Percentiles rank a stretch among this genome's conserved stretches.
These are phyloP conservation scores for Thripadectes ignobilis DNA, from an alignment of 2,797 vertebrate genomes.

Conservation along the genomic window DNA sequence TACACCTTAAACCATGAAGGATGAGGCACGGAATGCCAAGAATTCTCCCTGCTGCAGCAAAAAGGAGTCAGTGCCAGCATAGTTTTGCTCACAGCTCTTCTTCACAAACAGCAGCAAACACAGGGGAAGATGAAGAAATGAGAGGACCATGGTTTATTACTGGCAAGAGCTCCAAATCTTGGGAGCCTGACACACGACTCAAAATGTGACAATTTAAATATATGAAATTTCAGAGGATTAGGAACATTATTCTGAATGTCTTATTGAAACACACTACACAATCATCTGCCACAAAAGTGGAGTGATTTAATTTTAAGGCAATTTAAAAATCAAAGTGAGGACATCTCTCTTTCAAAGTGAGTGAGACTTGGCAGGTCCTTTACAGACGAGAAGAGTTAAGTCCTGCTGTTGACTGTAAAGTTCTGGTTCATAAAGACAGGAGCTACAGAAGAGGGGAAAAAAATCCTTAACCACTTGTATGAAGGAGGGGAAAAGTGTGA, in stretches of 20 bases:
- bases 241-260: conserved; percentile 18
- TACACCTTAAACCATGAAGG: conserved; percentile 14
- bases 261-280: conserved; percentile 35
- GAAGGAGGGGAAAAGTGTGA: not conserved
- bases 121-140: not conserved
- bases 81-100: not conserved
- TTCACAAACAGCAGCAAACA: not conserved
- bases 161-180: not conserved
- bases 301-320: conserved; percentile 63
- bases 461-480: not conserved
- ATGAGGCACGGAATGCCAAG: not conserved
- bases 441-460: not conserved
- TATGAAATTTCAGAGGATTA: conserved; percentile 39
- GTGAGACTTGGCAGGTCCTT: conserved; percentile 36
- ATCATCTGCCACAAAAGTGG: conserved; percentile 22
- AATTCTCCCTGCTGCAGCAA: conserved; percentile 31
- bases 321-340: conserved; percentile 59
- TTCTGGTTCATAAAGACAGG: conserved; percentile 4
- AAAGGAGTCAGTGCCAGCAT: not conserved
- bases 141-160: not conserved
- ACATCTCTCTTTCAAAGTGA: conserved; percentile 43
- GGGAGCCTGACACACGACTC: not conserved
- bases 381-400: not conserved
- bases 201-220: conserved; percentile 37
- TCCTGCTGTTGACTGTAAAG: not conserved